These are phyloP conservation scores for Neelides sp. DNA, from an alignment of 1,140 invertebrate species.

Conservation along the genomic window DNA sequence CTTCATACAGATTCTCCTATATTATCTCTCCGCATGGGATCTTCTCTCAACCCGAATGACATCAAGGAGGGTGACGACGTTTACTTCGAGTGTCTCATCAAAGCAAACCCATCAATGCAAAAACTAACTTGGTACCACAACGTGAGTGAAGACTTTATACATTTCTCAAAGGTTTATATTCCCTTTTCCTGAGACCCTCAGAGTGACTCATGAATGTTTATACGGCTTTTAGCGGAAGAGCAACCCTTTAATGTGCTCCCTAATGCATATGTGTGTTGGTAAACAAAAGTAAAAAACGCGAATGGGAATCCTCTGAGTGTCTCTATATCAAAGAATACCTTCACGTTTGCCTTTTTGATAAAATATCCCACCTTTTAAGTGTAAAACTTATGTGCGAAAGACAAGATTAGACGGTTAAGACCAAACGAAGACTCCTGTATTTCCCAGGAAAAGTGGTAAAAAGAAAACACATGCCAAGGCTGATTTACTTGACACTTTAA, in stretches of 20 bases:
- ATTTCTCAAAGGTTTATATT: not conserved
- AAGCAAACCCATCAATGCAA: conserved; percentile 38
- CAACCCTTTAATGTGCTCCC: no score
- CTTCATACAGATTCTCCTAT: conserved; percentile 35
- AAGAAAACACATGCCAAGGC: conserved; percentile 7
- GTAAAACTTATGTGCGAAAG: conserved; percentile 17
- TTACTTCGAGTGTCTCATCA: conserved; percentile 40
- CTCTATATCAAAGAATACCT: no score
- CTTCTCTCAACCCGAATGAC: conserved; percentile 36
- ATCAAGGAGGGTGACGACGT: conserved; percentile 41
- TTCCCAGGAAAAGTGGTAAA: conserved; percentile 1
- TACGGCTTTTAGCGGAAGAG: no score
- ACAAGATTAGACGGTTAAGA: conserved; percentile 14
- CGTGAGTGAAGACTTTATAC: conserved; percentile 30
- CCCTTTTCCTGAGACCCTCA: no score
- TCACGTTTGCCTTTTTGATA: no score
- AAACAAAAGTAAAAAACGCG: no score
- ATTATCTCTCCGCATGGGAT: conserved; percentile 37
- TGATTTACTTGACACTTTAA: conserved; percentile 20
- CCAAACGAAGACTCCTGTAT: not conserved
- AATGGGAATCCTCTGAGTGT: no score
- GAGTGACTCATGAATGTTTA: no score
- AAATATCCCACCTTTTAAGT: no score
- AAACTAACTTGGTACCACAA: conserved; percentile 38
- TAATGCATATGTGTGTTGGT: no score